Evolutionary conservation across 1,140 invertebrate genomes (phyloP).

Genomic region (Drosophila eugracilis): DNA sequence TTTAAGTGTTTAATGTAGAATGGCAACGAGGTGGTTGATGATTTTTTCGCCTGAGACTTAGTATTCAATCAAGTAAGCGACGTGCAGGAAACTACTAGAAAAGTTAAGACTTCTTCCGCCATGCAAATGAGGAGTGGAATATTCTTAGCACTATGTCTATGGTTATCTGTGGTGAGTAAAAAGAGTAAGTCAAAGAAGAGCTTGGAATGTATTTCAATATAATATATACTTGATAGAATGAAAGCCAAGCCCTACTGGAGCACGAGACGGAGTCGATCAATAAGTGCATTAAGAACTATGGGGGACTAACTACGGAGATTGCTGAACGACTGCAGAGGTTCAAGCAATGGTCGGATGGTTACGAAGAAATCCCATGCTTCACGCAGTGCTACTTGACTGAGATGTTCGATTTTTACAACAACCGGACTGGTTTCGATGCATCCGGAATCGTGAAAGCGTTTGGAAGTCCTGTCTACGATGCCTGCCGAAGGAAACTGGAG

Average conservation of each 20-base stretch:
- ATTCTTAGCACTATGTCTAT: constrained; percentile 24
- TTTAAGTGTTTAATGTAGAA: constrained; percentile 5
- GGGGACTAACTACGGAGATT: constrained; percentile 50
- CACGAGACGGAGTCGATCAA: constrained; percentile 40
- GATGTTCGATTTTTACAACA: constrained; percentile 70
- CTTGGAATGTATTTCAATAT: background rate
- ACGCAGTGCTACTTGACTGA: constrained; percentile 67
- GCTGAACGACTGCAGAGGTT: constrained; percentile 56
- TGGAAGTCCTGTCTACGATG: constrained; percentile 50
- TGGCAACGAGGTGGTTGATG: constrained; percentile 11
- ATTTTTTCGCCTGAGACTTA: constrained; percentile 55
- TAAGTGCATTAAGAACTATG: constrained; percentile 61
- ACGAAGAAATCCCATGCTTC: constrained; percentile 78
- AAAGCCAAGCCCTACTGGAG: constrained; percentile 19
- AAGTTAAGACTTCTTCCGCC: background rate
- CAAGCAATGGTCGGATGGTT: constrained; percentile 64
- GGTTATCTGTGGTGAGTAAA: constrained; percentile 27
- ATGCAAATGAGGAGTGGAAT: constrained; percentile 15
- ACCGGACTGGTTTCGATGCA: constrained; percentile 56
- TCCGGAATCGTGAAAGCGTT: constrained; percentile 45
- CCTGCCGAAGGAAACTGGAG: constrained; percentile 55
- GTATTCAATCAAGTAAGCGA: constrained; percentile 58
- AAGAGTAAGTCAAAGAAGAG: fast-evolving
- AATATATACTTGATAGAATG: constrained; percentile 11
- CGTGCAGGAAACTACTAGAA: constrained; percentile 26